A percentile compares a stretch with the other conserved stretches of the same genome.
Evolutionary conservation across 2,113 vertebrate genomes (phyloP).

Genomic region (Lanius ludovicianus): DNA sequence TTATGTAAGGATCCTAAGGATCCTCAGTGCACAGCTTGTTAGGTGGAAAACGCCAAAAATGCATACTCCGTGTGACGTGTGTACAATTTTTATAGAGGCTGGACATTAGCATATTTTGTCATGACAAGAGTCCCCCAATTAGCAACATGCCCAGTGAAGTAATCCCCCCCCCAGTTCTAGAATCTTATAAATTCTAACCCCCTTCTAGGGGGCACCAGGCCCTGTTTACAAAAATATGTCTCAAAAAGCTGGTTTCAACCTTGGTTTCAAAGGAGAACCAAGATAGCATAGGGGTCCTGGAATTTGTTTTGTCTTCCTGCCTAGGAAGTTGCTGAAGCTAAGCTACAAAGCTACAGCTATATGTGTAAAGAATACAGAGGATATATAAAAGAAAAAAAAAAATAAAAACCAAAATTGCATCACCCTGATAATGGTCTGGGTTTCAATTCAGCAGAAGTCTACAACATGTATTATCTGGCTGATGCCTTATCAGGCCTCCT

Average conservation of each 20-base stretch:
- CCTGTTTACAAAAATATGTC: neutral
- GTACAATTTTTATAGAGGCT: neutral
- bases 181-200: neutral
- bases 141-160: neutral
- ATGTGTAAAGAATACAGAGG: neutral
- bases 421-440: neutral
- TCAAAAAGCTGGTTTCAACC: neutral
- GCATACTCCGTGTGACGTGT: fast-evolving
- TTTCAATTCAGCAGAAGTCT: neutral
- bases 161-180: neutral
- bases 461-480: neutral
- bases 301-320: neutral
- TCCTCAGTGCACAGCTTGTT: neutral
- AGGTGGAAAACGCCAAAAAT: fast-evolving
- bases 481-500: too few species aligned
- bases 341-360: neutral
- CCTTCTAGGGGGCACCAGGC: too few species aligned
- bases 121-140: neutral
- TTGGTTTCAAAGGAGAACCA: neutral
- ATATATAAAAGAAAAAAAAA: neutral
- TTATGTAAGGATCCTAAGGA: neutral
- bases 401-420: neutral
- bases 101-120: neutral
- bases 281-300: neutral
- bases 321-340: neutral